phyloP scores from a whole-genome alignment of 1,140 invertebrate species.

The Hyposmocoma kahamanoa region DNA sequence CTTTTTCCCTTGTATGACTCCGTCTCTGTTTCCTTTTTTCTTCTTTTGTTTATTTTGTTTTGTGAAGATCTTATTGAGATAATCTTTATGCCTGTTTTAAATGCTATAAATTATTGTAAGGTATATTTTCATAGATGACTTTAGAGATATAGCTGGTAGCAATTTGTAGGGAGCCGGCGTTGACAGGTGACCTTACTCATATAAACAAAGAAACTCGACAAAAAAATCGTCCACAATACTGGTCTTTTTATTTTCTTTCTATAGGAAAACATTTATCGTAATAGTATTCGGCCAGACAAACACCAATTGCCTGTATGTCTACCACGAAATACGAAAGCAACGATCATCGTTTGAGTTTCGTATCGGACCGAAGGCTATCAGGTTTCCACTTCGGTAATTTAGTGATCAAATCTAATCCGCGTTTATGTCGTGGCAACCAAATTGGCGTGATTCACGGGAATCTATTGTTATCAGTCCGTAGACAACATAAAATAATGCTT shows the following conservation, averaged over 20 bases:
- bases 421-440: no score
- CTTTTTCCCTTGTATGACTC: constrained; percentile 8
- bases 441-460: no score
- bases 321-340: constrained; percentile 10
- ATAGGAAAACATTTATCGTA: neutral
- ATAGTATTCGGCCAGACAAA: neutral
- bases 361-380: no score
- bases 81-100: constrained; percentile 62
- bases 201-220: neutral
- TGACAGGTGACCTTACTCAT: constrained; percentile 42
- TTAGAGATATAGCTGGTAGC: constrained; percentile 35
- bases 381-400: no score
- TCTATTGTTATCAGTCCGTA: no score
- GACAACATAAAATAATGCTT: no score
- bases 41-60: constrained; percentile 56
- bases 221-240: neutral
- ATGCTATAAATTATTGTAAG: constrained; percentile 60
- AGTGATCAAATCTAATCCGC: no score
- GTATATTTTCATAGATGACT: constrained; percentile 48
- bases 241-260: neutral
- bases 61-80: constrained; percentile 53
- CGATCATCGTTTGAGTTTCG: no score
- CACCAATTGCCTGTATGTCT: neutral
- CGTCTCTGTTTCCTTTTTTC: constrained; percentile 35
- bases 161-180: constrained; percentile 42